These are phyloP conservation scores for Enteromius radiatus DNA, from an alignment of 2,797 vertebrate genomes.

Conservation along the genomic window DNA sequence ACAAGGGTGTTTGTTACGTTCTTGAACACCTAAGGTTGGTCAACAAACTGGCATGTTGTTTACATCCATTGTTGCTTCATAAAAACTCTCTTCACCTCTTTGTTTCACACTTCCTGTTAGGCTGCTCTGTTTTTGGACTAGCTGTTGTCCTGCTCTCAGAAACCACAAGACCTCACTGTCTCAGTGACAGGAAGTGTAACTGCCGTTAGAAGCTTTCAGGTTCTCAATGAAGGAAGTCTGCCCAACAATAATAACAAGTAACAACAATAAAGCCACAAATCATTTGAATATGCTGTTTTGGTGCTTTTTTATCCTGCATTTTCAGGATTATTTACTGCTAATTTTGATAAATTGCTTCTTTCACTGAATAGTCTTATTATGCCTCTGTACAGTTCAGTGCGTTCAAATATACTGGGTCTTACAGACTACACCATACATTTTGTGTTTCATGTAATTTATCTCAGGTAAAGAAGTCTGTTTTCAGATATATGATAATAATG, in stretches of 20 bases:
- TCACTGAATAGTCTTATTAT: background rate
- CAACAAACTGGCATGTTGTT: constrained; percentile 18
- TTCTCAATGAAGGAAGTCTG: constrained; percentile 44
- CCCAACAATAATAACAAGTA: background rate
- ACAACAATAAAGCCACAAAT: constrained; percentile 31
- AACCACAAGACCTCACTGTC: constrained; percentile 49
- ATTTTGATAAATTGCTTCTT: background rate
- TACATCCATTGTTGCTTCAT: constrained; percentile 16
- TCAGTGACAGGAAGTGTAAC: constrained; percentile 59
- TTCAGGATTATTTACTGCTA: background rate
- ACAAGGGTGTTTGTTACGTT: constrained; percentile 5
- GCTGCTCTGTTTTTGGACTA: constrained; percentile 25
- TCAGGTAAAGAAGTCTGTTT: constrained; percentile 6
- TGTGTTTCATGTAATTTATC: background rate
- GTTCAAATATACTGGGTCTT: background rate
- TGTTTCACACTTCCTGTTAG: constrained; percentile 57
- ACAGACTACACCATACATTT: background rate
- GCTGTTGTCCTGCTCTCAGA: constrained; percentile 38
- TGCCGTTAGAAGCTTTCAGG: constrained; percentile 45
- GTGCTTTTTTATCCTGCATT: background rate
- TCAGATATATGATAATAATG: constrained; percentile 26
- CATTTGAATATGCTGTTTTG: background rate
- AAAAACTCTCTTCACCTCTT: constrained; percentile 27
- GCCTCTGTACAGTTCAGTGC: background rate
- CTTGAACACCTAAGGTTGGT: background rate